Base-by-base conservation (phyloP, 2,888 invertebrate species). In the Athalia cordata region DNA sequence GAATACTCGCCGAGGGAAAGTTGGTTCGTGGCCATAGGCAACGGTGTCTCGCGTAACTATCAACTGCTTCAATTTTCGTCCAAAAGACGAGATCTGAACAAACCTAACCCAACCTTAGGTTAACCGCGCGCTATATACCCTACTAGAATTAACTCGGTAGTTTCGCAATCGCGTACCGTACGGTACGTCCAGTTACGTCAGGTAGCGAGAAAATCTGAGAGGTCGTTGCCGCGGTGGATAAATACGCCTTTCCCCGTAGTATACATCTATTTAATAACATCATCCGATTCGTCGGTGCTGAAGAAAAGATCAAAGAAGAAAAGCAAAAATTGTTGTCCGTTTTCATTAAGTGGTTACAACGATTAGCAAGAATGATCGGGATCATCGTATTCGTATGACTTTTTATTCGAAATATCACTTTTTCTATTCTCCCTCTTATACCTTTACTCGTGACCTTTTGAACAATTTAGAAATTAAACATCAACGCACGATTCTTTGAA, bases 31-130 rank as follows among this genome's bases (percentile, higher is more conserved):
- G 72, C 72, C 45, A 72, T n/a, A 72, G 59, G 72, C 72, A 72
- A 72, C 72, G 72, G 72, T 72, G 52, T 59, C 72, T 72, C 72
- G 72, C 72, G 72, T 72, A 72, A 72, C 72, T 72, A 72, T 59
- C 59, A 59, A 57, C 72, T 72, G 72, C 59, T 72, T 72, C 72
- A 72, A 72, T 72, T 72, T 72, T 72, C 59, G 47, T 72, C 59
- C 13, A 45, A 72, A 72, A 72, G 72, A 72, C 59, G 72, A 59
- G 72, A 72, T 59, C 72, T 72, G 59, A 72, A 57, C 29, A 2
- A 29, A 29, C 29, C 29, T 29, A 29, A 29, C 29, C 29, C 29
- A 29, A 29, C 29, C 29, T 29, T 29, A 29, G 29, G 29, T 29
- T 29, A 29, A 29, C 29, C 29, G 29, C 57, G 72, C 72, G 59